phyloP scores from a whole-genome alignment of 1,140 invertebrate species.

The Papilio glaucus region DNA sequence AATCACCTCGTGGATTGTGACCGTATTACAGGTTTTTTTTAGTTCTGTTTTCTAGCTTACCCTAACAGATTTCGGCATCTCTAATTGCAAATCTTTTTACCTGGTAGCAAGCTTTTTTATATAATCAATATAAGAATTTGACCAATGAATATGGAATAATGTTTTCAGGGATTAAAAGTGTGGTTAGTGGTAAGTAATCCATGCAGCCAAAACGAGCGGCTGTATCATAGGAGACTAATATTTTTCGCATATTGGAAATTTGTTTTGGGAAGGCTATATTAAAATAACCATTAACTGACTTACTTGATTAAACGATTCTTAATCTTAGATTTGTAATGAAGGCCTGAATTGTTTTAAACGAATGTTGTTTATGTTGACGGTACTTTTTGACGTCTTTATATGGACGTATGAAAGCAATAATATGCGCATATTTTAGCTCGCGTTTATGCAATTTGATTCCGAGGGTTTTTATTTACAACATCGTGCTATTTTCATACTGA shows the following conservation, averaged over 20 bases:
- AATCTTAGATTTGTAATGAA: no score
- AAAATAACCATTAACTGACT: neutral
- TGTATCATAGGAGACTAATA: no score
- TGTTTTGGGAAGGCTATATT: neutral
- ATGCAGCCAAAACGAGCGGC: no score
- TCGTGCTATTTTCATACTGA: slow-evolving; percentile 69
- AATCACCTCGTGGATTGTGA: no score
- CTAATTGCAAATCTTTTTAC: neutral
- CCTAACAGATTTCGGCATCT: neutral
- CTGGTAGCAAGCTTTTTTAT: neutral
- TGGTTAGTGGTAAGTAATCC: neutral
- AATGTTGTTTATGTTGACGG: slow-evolving; percentile 43
- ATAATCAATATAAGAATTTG: slow-evolving; percentile 1
- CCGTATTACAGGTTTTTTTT: no score
- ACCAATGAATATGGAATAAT: neutral
- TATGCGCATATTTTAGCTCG: slow-evolving; percentile 72
- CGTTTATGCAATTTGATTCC: slow-evolving; percentile 72
- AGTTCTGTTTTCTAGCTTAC: no score
- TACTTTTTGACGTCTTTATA: slow-evolving; percentile 78
- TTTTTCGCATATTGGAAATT: neutral
- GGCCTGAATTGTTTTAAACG: neutral
- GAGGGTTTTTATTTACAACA: slow-evolving; percentile 64
- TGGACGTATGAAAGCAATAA: slow-evolving; percentile 68
- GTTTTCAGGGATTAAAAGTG: neutral
- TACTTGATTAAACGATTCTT: no score